Conservation (phyloP, 1,140 invertebrate species). For the Hyphantria cunea region DNA sequence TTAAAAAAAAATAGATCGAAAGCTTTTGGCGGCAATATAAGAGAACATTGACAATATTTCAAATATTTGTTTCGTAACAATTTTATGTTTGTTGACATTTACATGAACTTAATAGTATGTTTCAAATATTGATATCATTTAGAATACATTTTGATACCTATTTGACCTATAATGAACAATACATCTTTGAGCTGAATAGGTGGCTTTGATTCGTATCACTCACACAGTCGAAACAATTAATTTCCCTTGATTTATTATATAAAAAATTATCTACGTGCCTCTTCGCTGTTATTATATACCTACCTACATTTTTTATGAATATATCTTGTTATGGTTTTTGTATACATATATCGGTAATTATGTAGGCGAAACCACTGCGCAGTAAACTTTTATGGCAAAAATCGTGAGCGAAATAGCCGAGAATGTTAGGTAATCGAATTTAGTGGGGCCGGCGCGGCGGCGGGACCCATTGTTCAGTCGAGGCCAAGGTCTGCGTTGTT, state of each 20-base stretch:
- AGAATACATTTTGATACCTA: background rate
- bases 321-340: conserved; percentile 1
- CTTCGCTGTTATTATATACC: background rate
- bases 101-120: no score
- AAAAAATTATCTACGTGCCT: background rate
- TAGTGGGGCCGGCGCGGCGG: conserved; percentile 68
- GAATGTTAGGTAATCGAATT: conserved; percentile 75
- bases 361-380: conserved; percentile 24
- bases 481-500: conserved; percentile 75
- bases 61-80: no score
- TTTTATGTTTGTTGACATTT: no score
- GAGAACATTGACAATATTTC: background rate
- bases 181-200: conserved; percentile 7
- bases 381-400: conserved; percentile 54
- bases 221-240: background rate
- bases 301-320: conserved; percentile 13
- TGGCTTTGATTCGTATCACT: background rate
- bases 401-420: conserved; percentile 67
- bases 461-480: conserved; percentile 69
- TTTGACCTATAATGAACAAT: conserved; percentile 16
- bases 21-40: conserved; percentile 3
- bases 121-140: background rate
- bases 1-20: conserved; percentile 3
- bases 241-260: background rate
- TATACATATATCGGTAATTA: conserved; percentile 14